Conservation (phyloP, 2,113 vertebrate species). For the Cariama cristata region DNA sequence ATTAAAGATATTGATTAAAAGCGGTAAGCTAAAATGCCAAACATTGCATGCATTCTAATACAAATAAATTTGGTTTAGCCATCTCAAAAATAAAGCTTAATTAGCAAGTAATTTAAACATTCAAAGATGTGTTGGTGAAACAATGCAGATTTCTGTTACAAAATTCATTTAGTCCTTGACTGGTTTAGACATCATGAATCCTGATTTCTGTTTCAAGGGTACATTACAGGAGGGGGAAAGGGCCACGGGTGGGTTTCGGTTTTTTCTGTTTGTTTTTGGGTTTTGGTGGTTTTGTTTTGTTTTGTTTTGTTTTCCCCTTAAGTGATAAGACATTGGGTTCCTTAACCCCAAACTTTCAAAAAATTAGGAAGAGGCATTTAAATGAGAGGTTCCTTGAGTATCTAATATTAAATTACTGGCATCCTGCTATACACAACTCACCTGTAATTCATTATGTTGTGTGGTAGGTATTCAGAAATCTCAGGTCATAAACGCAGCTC, state of each 20-base stretch:
- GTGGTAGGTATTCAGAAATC: neutral
- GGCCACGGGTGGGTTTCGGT: accelerated
- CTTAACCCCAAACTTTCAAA: neutral
- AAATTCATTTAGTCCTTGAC: neutral
- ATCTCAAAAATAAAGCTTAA: conserved; percentile 49
- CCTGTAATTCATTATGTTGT: neutral
- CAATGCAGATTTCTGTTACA: neutral
- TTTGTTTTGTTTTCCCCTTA: neutral
- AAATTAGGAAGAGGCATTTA: neutral
- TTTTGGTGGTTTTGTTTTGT: neutral
- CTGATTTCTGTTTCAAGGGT: neutral
- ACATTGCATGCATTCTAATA: conserved; percentile 87
- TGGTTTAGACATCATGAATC: neutral
- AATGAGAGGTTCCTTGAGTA: neutral
- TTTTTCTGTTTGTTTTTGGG: too few relatives aligned
- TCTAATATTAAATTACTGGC: neutral
- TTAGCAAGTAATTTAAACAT: conserved; percentile 52
- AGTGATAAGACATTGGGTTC: neutral
- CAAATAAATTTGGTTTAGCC: conserved; percentile 57
- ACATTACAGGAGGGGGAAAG: neutral
- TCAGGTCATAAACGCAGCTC: neutral
- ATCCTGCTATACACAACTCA: neutral
- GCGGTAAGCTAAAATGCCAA: conserved; percentile 89
- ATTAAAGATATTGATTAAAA: conserved; percentile 89
- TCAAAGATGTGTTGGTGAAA: neutral